Conservation (phyloP, 2,797 vertebrate species). For the Pangasius krempfi region DNA sequence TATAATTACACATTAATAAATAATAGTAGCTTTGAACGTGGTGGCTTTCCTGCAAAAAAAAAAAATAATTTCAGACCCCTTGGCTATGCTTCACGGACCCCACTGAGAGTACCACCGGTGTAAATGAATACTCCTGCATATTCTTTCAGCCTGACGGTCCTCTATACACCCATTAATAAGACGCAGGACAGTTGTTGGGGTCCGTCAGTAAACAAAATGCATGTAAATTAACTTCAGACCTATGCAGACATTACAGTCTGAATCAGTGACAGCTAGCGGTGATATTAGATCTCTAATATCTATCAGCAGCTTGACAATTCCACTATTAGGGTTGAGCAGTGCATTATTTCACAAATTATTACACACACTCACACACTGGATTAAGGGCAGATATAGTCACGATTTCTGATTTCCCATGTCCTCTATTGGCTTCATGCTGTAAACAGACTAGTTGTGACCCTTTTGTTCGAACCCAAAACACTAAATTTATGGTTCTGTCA, state of each 20-base stretch:
- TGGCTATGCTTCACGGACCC: no score
- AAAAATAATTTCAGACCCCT: background rate
- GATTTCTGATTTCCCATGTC: background rate
- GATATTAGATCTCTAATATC: background rate
- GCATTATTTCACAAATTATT: background rate
- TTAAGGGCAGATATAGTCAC: background rate
- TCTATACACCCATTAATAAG: background rate
- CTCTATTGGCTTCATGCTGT: background rate
- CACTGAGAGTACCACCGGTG: no score
- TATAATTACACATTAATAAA: background rate
- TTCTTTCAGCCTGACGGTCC: background rate
- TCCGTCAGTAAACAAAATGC: background rate
- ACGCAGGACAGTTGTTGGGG: background rate
- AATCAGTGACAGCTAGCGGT: background rate
- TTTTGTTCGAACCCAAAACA: background rate
- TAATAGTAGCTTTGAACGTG: background rate
- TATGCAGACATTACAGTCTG: background rate
- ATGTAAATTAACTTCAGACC: background rate
- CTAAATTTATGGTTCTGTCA: background rate
- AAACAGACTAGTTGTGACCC: background rate
- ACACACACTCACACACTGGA: background rate
- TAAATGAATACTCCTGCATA: background rate
- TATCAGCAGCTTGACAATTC: background rate
- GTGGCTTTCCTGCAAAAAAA: background rate
- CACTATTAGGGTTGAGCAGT: background rate